Conservation (phyloP, 2,113 vertebrate species). For the Trochalopteron elliotii region DNA sequence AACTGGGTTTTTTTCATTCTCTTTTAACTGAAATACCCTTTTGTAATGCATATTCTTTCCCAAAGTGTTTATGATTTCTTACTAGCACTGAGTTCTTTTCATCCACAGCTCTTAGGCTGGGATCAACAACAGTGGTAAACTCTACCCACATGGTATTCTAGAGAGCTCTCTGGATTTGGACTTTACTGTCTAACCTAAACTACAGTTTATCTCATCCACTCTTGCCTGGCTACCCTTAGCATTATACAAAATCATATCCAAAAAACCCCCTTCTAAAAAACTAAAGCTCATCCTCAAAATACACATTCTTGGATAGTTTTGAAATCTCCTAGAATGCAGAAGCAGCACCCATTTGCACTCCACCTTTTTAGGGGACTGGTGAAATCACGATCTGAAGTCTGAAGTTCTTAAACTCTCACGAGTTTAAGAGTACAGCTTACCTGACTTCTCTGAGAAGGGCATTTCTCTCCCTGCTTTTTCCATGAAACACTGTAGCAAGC, state of each 20-base stretch:
- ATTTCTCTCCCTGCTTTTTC: background rate
- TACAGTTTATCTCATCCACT: background rate
- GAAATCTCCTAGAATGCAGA: background rate
- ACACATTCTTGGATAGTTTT: background rate
- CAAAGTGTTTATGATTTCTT: background rate
- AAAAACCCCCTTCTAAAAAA: background rate
- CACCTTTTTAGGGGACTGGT: background rate
- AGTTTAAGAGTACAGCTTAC: background rate
- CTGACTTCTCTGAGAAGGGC: background rate
- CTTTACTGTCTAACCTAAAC: background rate
- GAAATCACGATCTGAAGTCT: background rate
- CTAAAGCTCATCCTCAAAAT: background rate
- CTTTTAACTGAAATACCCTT: background rate
- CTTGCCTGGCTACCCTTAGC: background rate
- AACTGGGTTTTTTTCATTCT: fast-evolving
- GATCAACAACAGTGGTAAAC: background rate
- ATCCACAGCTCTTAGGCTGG: fast-evolving
- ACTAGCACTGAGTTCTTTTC: background rate
- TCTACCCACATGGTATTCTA: background rate
- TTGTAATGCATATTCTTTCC: background rate
- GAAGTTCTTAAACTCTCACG: no score
- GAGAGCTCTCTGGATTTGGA: background rate
- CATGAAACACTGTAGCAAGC: background rate
- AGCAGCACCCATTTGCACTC: background rate
- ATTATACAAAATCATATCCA: background rate